Conservation (phyloP, 2,797 vertebrate species). For the Masticophis lateralis region DNA sequence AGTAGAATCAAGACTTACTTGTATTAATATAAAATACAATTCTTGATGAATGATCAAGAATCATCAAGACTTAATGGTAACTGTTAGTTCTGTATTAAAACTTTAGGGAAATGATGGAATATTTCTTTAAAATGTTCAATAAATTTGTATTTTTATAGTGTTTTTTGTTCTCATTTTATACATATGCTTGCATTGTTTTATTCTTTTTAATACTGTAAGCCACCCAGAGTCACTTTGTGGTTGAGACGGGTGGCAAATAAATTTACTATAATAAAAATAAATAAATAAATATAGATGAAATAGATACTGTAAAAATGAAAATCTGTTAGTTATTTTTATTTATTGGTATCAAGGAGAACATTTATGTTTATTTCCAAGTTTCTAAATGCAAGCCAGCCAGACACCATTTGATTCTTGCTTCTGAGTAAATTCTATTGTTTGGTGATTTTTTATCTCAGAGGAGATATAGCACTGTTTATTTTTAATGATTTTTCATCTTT, state of each 20-base stretch:
- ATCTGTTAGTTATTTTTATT: conserved; percentile 42
- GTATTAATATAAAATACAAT: neutral
- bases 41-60: neutral
- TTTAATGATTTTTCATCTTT: conserved; percentile 44
- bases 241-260: neutral
- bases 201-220: neutral
- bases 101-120: conserved; percentile 13
- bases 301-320: neutral
- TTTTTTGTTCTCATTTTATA: neutral
- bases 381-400: neutral
- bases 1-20: neutral
- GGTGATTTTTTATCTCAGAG: neutral
- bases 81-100: neutral
- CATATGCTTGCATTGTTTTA: neutral
- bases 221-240: neutral
- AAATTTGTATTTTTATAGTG: neutral
- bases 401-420: neutral
- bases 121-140: neutral
- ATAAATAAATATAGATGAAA: neutral
- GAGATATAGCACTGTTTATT: neutral
- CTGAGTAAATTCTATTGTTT: neutral
- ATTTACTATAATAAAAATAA: neutral
- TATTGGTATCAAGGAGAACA: neutral
- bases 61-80: neutral
- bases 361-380: neutral